phyloP scores from a whole-genome alignment of 2,113 vertebrate genomes.

The Symphodus melops region DNA sequence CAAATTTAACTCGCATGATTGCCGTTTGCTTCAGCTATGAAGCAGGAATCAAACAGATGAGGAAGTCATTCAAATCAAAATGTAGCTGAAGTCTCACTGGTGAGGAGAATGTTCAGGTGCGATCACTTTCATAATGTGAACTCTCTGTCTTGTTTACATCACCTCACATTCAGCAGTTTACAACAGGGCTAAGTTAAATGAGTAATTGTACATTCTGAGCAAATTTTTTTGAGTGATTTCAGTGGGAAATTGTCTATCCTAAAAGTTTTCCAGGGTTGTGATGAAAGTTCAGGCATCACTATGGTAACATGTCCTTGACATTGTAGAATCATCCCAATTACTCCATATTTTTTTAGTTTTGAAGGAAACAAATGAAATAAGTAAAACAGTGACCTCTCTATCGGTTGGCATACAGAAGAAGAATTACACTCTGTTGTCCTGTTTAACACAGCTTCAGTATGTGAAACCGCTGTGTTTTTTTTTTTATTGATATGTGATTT shows the following conservation, averaged over 20 bases:
- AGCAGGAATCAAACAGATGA: background rate
- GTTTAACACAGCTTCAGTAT: background rate
- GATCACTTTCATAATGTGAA: background rate
- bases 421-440: background rate
- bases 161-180: background rate
- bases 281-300: background rate
- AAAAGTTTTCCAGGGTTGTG: background rate
- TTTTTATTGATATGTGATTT: conserved; percentile 73
- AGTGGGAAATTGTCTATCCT: background rate
- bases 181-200: conserved; percentile 1
- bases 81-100: no score
- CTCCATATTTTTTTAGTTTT: background rate
- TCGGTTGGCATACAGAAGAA: background rate
- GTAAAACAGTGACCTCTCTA: no score
- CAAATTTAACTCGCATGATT: background rate
- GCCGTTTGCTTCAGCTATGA: background rate
- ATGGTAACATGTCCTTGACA: background rate
- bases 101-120: background rate
- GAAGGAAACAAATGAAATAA: background rate
- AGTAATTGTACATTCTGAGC: conserved; percentile 21
- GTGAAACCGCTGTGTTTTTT: conserved; percentile 6
- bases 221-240: background rate
- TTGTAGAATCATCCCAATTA: background rate
- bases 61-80: no score
- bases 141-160: background rate